These are phyloP conservation scores for Poecile atricapillus DNA, from an alignment of 2,113 vertebrate species.

Conservation along the genomic window DNA sequence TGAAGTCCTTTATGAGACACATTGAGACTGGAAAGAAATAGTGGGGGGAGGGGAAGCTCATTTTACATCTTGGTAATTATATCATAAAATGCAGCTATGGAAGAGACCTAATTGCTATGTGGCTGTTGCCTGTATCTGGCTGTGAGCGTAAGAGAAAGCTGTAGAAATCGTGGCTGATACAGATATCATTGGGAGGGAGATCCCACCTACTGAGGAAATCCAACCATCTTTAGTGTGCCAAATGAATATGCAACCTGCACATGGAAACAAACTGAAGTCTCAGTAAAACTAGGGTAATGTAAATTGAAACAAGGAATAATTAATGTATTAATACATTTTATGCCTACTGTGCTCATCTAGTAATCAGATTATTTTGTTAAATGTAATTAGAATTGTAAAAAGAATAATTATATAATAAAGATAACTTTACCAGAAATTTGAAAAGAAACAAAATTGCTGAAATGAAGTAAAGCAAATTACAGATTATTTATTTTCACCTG, in stretches of 20 bases:
- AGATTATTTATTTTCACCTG: neutral
- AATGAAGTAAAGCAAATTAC: neutral
- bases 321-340: conserved; percentile 30
- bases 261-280: neutral
- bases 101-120: neutral
- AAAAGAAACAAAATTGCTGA: neutral
- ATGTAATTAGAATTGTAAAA: neutral
- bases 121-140: neutral
- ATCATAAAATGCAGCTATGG: neutral
- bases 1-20: neutral
- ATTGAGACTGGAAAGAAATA: neutral
- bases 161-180: neutral
- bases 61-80: neutral
- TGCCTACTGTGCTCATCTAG: conserved; percentile 13
- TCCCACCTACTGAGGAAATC: conserved; percentile 2
- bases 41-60: neutral
- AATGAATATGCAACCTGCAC: neutral
- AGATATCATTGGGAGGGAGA: neutral
- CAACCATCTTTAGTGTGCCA: neutral
- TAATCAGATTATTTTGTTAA: conserved; percentile 33
- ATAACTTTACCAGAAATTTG: neutral
- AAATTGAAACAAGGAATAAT: conserved; percentile 17
- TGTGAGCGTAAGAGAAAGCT: neutral
- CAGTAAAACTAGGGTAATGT: neutral
- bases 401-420: neutral